Base-by-base conservation (phyloP, 2,888 invertebrate genomes). In the Seladonia tumulorum region DNA sequence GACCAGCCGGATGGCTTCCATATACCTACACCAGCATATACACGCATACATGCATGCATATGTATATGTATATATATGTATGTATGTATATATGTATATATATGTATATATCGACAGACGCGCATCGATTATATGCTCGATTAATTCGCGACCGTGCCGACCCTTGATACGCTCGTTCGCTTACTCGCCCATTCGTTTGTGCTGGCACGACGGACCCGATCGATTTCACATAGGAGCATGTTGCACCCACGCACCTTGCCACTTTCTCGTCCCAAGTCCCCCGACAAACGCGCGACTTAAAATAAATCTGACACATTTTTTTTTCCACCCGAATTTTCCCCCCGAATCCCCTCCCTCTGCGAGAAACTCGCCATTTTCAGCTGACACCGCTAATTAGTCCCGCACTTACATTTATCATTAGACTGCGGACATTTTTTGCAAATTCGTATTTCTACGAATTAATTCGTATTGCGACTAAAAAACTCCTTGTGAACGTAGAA, bases 41-140 rank as follows among this genome's bases (percentile, higher is more conserved):
- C 39, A 5, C 2, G 8, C 29, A 7, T 39, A 35, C 8, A 16
- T 7, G 8, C 35, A 35, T 66, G 3, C 3, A n/a, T 10, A 53
- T 22, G 10, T 57, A 57, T 3, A 57, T 10, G 8, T n/a, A 1
- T 57, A 10, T n/a, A 1, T n/a, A 0, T 57, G 10, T 57, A n/a
- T 57, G 5, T n/a, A n/a, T n/a, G 7, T n/a, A 12, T 57, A n/a
- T 57, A n/a, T n/a, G 10, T n/a, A 70, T 42, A 14, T 12, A 0
- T 5, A n/a, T 10, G 8, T 70, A 7, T 47, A 25, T 47, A 25
- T 93, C 93, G 92, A 92, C 92, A 91, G 89, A 90, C 90, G 89
- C 92, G 93, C 94, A 94, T 94, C 94, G 94, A 94, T 94, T 94
- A 94, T 94, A 94, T 93, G 94, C 94, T 94, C 94, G 94, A 94